A percentile compares a stretch with the other conserved stretches of the same genome.
Evolutionary conservation across 2,888 invertebrate genomes (phyloP).

Genomic region (Syrphus vitripennis): DNA sequence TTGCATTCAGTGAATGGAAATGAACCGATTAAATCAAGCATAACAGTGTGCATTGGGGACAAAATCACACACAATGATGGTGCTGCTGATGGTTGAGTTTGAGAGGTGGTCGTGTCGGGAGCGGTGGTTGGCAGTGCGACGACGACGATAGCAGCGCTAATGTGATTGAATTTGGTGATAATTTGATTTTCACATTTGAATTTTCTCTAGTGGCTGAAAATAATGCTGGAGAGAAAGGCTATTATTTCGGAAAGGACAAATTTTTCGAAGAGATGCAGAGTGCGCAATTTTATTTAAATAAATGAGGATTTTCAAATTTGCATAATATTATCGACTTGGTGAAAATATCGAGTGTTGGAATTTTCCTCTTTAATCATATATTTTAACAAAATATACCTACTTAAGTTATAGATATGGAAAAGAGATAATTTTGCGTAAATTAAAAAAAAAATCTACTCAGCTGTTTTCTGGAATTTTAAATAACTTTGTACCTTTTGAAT

Average conservation of each 20-base stretch:
- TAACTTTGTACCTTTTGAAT: too few species aligned
- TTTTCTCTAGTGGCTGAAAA: neutral
- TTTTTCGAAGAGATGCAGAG: neutral
- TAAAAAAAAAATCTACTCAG: too few species aligned
- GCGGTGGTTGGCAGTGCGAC: too few species aligned
- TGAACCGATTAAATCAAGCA: slow-evolving; percentile 42
- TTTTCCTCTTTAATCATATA: too few species aligned
- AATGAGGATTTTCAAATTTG: neutral
- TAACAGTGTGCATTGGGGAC: neutral
- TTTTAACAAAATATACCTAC: too few species aligned
- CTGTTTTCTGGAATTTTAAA: too few species aligned
- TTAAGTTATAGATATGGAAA: too few species aligned
- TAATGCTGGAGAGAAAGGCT: neutral
- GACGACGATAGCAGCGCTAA: neutral
- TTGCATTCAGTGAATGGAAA: slow-evolving; percentile 41
- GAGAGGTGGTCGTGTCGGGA: neutral
- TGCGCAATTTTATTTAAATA: neutral
- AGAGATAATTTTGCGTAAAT: too few species aligned
- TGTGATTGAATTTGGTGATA: slow-evolving; percentile 46
- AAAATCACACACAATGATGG: neutral
- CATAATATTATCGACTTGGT: neutral
- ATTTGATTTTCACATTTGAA: slow-evolving; percentile 27
- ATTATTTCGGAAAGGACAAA: neutral
- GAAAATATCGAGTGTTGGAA: neutral
- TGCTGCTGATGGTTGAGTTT: neutral